These are phyloP conservation scores for Sula dactylatra DNA, from an alignment of 2,113 vertebrate species.

Conservation along the genomic window DNA sequence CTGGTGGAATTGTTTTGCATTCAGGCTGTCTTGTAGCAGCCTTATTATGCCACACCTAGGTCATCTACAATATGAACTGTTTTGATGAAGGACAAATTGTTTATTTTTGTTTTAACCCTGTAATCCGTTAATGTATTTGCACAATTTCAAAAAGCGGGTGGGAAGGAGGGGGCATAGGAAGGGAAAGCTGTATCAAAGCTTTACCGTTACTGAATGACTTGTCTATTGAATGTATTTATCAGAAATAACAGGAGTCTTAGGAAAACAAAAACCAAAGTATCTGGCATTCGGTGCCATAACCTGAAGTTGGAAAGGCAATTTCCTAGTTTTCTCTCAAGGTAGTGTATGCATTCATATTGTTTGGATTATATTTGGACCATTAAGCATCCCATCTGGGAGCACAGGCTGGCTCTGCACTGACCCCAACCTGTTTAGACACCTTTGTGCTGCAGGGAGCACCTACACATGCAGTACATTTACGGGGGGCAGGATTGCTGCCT, in stretches of 20 bases:
- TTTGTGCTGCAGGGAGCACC: background rate
- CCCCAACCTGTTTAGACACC: background rate
- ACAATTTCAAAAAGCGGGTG: background rate
- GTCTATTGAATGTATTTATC: background rate
- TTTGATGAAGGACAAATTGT: slow-evolving; percentile 21
- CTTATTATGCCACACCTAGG: background rate
- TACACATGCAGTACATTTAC: too few relatives aligned
- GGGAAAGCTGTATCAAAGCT: background rate
- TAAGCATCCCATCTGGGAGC: background rate
- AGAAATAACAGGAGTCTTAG: background rate
- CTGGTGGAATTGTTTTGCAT: background rate
- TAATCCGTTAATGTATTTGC: background rate
- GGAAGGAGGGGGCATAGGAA: background rate
- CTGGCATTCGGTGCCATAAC: background rate
- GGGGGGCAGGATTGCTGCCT: background rate
- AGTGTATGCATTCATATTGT: background rate
- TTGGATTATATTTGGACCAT: background rate
- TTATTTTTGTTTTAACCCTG: slow-evolving; percentile 4
- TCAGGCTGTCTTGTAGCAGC: background rate
- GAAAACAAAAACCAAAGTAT: background rate
- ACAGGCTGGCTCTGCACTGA: background rate
- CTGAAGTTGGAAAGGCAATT: rapidly evolving
- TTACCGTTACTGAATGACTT: background rate
- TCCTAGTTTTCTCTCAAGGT: background rate
- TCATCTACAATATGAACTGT: background rate